These are phyloP conservation scores for Pherbina coryleti DNA, from an alignment of 2,888 invertebrate genomes.

Conservation along the genomic window DNA sequence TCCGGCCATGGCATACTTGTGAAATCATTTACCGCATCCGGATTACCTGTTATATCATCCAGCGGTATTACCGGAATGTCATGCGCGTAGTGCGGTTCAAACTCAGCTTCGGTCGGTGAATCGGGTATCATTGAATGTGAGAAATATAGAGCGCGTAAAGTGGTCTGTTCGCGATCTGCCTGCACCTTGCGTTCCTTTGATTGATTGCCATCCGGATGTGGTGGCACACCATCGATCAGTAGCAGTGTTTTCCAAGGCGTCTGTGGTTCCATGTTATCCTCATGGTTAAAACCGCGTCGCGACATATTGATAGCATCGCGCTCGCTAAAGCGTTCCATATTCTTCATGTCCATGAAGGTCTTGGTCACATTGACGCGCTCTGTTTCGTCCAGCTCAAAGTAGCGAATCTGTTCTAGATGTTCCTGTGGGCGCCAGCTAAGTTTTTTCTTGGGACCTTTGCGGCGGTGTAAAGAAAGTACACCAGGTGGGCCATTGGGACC, in stretches of 20 bases:
- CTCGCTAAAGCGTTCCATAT: constrained; percentile 89
- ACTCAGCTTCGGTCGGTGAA: constrained; percentile 87
- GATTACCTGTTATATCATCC: constrained; percentile 88
- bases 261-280: constrained; percentile 86
- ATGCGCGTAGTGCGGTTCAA: constrained; percentile 80
- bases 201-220: constrained; percentile 79
- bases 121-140: constrained; percentile 88
- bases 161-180: constrained; percentile 86
- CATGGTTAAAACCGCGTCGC: constrained; percentile 77
- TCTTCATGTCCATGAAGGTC: constrained; percentile 91
- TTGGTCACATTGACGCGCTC: constrained; percentile 96
- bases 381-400: constrained; percentile 95
- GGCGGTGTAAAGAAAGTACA: constrained; percentile 79
- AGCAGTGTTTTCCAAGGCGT: constrained; percentile 81
- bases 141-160: constrained; percentile 86
- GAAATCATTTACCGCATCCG: constrained; percentile 84
- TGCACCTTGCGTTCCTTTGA: constrained; percentile 91
- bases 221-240: constrained; percentile 77
- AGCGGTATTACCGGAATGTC: constrained; percentile 89
- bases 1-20: constrained; percentile 86
- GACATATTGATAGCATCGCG: constrained; percentile 84
- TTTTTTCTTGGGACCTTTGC: constrained; percentile 83
- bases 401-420: constrained; percentile 85
- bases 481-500: constrained; percentile 78
- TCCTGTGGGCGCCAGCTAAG: constrained; percentile 86